Percentiles rank a stretch among this genome's conserved stretches.
phyloP scores from a whole-genome alignment of 2,888 invertebrate genomes.

The Ceriagrion tenellum region DNA sequence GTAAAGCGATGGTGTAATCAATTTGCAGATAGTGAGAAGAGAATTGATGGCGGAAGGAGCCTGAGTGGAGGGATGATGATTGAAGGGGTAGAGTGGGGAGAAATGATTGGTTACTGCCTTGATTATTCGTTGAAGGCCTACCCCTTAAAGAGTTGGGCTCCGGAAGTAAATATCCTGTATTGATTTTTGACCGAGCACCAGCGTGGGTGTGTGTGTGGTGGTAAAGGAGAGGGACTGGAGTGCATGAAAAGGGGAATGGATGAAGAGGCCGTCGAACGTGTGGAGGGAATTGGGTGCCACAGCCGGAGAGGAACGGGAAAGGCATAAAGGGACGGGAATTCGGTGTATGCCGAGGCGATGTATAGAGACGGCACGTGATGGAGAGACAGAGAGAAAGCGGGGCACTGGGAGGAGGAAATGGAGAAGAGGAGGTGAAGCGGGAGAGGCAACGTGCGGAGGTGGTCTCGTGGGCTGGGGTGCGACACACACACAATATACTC shows the following conservation, averaged over 20 bases:
- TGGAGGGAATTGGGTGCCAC: neutral
- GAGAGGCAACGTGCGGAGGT: neutral
- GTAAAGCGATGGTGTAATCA: neutral
- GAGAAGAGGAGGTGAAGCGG: neutral
- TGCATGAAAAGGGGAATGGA: neutral
- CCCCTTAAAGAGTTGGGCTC: conserved; percentile 36
- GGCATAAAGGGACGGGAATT: neutral
- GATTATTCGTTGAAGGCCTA: conserved; percentile 8
- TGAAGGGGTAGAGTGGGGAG: too few relatives aligned
- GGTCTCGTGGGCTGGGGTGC: too few relatives aligned
- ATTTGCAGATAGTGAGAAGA: neutral
- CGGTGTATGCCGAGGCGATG: neutral
- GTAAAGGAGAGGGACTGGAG: neutral
- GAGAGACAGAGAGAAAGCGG: neutral
- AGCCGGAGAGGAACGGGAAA: neutral
- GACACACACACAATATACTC: too few relatives aligned
- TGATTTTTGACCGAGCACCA: conserved; percentile 48
- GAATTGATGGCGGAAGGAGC: neutral
- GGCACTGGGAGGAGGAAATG: neutral
- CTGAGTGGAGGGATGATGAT: neutral
- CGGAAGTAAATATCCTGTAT: conserved; percentile 55
- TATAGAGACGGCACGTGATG: neutral
- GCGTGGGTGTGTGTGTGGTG: conserved; percentile 12
- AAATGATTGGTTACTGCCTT: neutral
- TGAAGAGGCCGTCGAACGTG: neutral